phyloP scores from a whole-genome alignment of 1,140 invertebrate genomes.

The Pissodes strobi region DNA sequence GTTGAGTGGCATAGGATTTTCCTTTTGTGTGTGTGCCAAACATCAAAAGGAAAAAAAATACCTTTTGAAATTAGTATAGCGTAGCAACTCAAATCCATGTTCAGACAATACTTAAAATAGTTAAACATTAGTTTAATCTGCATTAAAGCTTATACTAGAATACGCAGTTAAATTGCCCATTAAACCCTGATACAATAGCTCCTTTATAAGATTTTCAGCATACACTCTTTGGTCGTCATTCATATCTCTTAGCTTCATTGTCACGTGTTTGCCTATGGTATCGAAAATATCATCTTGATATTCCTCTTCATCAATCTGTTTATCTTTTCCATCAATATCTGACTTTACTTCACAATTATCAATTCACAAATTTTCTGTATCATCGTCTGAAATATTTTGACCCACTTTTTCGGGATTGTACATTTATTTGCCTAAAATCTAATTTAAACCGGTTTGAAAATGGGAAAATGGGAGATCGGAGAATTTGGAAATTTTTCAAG shows the following conservation, averaged over 20 bases:
- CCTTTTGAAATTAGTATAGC: too few relatives aligned
- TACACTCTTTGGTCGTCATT: conserved; percentile 55
- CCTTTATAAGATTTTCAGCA: conserved; percentile 59
- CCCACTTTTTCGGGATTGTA: too few relatives aligned
- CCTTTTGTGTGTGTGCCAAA: too few relatives aligned
- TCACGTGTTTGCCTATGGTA: conserved; percentile 58
- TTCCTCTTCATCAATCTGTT: background rate
- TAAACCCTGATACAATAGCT: conserved; percentile 58
- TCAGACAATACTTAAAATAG: too few relatives aligned
- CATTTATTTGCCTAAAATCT: too few relatives aligned
- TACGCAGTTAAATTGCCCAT: conserved; percentile 45
- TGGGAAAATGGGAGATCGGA: too few relatives aligned
- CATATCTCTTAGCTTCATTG: conserved; percentile 57
- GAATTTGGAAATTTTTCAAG: too few relatives aligned
- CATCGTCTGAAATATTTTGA: conserved; percentile 8
- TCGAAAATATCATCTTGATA: conserved; percentile 52
- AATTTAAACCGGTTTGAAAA: too few relatives aligned
- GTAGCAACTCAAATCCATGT: too few relatives aligned
- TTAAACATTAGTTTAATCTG: too few relatives aligned
- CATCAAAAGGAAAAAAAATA: too few relatives aligned
- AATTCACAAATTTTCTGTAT: background rate
- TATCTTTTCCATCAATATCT: background rate
- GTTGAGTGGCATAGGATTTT: too few relatives aligned
- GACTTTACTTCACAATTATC: background rate
- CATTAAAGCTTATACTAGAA: conserved; percentile 7